Evolutionary conservation across 2,888 invertebrate species (phyloP).

Genomic region (Sphaerophoria taeniata): DNA sequence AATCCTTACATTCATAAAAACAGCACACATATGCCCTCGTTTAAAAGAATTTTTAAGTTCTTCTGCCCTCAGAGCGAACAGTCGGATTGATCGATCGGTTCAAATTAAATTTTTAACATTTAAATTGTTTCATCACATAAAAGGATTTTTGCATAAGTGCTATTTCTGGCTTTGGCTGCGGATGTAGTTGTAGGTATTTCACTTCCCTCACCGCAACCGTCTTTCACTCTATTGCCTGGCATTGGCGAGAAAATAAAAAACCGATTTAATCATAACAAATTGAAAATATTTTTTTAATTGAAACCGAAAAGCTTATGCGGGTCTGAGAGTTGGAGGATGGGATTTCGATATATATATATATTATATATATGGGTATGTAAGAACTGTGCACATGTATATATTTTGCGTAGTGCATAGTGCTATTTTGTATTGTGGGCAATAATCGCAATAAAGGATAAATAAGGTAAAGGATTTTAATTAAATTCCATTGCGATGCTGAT

Average conservation of each 20-base stretch:
- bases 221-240: constrained; percentile 59
- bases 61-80: constrained; percentile 45
- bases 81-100: constrained; percentile 71
- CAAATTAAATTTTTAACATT: constrained; percentile 74
- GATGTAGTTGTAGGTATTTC: constrained; percentile 48
- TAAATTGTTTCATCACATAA: constrained; percentile 74
- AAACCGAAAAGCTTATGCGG: constrained; percentile 62
- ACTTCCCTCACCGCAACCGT: constrained; percentile 39
- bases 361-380: too few species aligned
- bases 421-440: constrained; percentile 51
- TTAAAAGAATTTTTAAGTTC: constrained; percentile 25
- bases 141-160: constrained; percentile 71
- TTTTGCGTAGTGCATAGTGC: not conserved
- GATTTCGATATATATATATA: constrained; percentile 27
- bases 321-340: not conserved
- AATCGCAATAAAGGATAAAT: constrained; percentile 67
- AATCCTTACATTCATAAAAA: not conserved
- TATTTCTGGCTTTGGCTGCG: constrained; percentile 31
- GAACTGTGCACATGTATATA: not conserved
- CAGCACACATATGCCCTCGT: not conserved
- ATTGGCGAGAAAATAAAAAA: constrained; percentile 34
- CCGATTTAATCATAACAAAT: constrained; percentile 73
- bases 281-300: constrained; percentile 72
- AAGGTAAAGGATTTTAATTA: constrained; percentile 74
- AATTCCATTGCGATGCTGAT: constrained; percentile 70